Base-by-base conservation (phyloP, 2,888 invertebrate species). In the Lymantria monacha region DNA sequence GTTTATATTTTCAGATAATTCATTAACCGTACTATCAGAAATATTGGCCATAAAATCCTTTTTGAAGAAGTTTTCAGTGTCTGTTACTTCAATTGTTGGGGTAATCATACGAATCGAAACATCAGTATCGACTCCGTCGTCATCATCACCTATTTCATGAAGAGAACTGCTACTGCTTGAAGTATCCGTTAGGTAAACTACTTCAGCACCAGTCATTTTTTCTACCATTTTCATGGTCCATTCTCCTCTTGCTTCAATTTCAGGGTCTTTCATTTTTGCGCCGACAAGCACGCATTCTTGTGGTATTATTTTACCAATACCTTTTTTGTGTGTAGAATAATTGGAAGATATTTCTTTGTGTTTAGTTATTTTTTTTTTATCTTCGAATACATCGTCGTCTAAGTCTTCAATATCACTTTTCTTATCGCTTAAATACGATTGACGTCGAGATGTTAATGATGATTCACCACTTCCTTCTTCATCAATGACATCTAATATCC, bases 401-500 rank as follows among this genome's bases (percentile, higher is more conserved):
- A 87, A 73, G 53, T 92, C 87, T 49, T 92, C 91, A 51, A 67
- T 73, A 65, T 92, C 84, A 74, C 88, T 83, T 78, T 83, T 85
- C 48, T 85, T 90, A 40, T 91, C 91, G 69, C 88, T 76, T 69
- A 92, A 69, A 81, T 92, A 85, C 66, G 93, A 82, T 64, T 92
- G 85, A 69, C 93, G 73, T 64, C 93, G 74, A 64, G 94, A 92
- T 62, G 92, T 88, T 59, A 93, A 91, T 60, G 94, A 94, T 7
- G 93, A 90, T 69, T 95, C 94, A 71, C 89, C 81, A 68, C 95
- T 95, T 3, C 93, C 93, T 86, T 96, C 96, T 81, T 96, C 96
- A 69, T 94, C 94, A 61, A 96, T 96, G 7, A 95, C 95, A 72
- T 95, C 96, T 70, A 96, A 86, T 61, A 93, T 94, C 73, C 95